A percentile compares a stretch with the other conserved stretches of the same genome.
Conservation (phyloP, 2,113 vertebrate species). For the Oreamnos americanus region DNA sequence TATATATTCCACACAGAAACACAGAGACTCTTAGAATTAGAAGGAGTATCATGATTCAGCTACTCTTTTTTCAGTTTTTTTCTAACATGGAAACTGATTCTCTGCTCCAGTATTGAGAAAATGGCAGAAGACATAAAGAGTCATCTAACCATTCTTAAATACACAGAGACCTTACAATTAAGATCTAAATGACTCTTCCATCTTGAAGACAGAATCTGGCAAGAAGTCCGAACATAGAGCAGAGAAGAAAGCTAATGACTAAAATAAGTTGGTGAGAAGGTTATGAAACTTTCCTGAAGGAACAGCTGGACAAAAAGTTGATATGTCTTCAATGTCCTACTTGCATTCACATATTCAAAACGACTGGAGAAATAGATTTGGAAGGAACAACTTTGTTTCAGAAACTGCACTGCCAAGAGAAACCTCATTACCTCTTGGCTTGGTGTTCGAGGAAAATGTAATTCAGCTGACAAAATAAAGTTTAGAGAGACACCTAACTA, state of each 20-base stretch:
- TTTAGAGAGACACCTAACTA: neutral
- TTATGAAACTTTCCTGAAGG: neutral
- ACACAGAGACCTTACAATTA: neutral
- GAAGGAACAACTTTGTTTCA: slow-evolving; percentile 25
- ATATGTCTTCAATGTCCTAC: neutral
- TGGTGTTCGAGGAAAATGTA: neutral
- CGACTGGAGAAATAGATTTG: slow-evolving; percentile 31
- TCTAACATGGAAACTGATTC: neutral
- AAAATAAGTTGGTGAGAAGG: neutral
- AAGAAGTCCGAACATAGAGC: neutral
- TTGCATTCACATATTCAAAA: neutral
- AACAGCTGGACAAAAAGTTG: neutral
- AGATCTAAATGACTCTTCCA: neutral
- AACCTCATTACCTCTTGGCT: slow-evolving; percentile 48
- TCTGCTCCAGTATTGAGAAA: neutral
- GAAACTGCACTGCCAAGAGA: slow-evolving; percentile 26
- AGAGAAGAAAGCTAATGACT: neutral
- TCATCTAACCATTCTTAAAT: neutral
- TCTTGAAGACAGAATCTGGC: neutral
- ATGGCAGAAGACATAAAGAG: neutral
- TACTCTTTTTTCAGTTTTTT: neutral
- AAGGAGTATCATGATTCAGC: neutral
- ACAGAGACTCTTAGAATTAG: neutral
- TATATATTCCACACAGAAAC: neutral
- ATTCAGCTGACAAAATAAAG: slow-evolving; percentile 38